These are phyloP conservation scores for Poecilia latipinna DNA, from an alignment of 2,113 vertebrate genomes.

Conservation along the genomic window DNA sequence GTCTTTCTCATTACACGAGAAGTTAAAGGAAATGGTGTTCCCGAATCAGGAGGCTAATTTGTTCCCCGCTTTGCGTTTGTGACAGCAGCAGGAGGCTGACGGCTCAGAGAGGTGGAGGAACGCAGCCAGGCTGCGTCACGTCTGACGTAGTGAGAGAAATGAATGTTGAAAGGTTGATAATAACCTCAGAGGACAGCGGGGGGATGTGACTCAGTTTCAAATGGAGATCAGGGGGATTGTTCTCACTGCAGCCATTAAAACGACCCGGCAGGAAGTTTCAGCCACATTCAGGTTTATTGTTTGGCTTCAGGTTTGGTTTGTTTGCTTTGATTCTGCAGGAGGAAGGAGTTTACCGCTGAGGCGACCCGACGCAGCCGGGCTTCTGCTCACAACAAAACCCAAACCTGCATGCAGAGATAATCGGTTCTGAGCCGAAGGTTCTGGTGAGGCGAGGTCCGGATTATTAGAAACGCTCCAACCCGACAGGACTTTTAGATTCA, in stretches of 20 bases:
- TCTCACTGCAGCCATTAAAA: neutral
- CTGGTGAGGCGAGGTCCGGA: neutral
- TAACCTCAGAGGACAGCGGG: neutral
- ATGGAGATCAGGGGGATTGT: too few species aligned
- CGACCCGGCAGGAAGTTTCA: neutral
- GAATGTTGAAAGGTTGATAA: slow-evolving; percentile 3
- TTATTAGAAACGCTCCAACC: too few species aligned
- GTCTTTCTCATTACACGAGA: neutral
- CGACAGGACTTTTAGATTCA: too few species aligned
- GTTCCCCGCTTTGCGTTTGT: neutral
- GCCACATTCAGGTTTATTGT: too few species aligned
- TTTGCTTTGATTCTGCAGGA: neutral
- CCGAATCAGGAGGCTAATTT: neutral
- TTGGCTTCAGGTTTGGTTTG: neutral
- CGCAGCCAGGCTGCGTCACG: neutral
- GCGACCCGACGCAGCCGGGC: neutral
- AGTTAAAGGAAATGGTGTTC: neutral
- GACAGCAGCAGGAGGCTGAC: neutral
- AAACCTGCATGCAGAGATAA: neutral
- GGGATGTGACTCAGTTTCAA: too few species aligned
- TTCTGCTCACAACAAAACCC: neutral
- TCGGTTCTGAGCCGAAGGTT: neutral
- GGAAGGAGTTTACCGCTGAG: neutral
- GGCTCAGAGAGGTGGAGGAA: neutral
- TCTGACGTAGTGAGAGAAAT: neutral